Evolutionary conservation across 2,113 vertebrate genomes (phyloP).

Genomic region (Accipiter cooperii): DNA sequence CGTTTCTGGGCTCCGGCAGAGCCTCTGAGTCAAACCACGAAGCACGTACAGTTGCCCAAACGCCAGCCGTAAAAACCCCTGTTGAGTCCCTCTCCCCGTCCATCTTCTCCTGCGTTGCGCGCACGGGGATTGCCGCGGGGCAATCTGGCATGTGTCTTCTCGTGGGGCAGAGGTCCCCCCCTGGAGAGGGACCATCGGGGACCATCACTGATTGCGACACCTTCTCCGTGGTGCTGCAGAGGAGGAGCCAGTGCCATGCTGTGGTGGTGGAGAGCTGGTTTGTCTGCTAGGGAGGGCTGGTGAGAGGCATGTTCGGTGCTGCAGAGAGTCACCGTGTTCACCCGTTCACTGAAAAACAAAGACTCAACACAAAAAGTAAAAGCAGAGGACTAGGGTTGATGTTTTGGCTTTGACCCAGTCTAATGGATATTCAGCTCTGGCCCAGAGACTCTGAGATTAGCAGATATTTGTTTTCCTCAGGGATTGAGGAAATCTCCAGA

Average conservation of each 20-base stretch:
- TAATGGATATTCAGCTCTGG: background rate
- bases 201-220: rapidly evolving
- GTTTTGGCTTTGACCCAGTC: background rate
- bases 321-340: background rate
- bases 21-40: background rate
- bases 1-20: background rate
- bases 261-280: background rate
- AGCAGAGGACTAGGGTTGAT: background rate
- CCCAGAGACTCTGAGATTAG: background rate
- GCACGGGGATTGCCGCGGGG: rapidly evolving
- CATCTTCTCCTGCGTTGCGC: background rate
- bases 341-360: background rate
- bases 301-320: rapidly evolving
- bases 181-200: background rate
- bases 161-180: background rate
- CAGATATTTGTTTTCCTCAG: background rate
- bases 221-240: rapidly evolving
- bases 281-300: background rate
- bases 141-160: background rate
- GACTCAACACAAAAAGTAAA: background rate
- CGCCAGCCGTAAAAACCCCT: rapidly evolving
- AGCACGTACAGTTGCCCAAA: background rate
- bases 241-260: background rate
- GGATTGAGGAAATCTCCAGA: conserved; percentile 15
- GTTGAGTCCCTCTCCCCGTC: background rate